phyloP scores from a whole-genome alignment of 2,113 vertebrate genomes.

The Otocyon megalotis region DNA sequence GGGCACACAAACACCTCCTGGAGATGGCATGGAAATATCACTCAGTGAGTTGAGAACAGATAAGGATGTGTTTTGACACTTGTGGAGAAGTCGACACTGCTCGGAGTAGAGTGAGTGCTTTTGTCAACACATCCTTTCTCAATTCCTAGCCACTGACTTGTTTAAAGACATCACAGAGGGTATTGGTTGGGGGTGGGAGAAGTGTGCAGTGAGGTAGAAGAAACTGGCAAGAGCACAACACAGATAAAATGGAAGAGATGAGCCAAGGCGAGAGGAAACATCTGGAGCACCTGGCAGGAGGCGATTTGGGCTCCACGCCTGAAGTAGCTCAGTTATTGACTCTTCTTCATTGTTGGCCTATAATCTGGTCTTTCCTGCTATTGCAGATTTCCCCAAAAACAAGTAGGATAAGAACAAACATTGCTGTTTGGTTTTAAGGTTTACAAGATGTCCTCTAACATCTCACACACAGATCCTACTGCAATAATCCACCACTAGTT shows the following conservation, averaged over 20 bases:
- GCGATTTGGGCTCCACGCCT: background rate
- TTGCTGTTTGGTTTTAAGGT: background rate
- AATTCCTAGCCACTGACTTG: background rate
- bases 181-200: background rate
- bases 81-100: background rate
- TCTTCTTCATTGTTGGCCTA: conserved; percentile 47
- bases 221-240: conserved; percentile 44
- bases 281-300: conserved; percentile 67
- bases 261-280: conserved; percentile 77
- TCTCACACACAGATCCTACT: background rate
- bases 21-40: conserved; percentile 56
- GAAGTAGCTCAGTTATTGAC: conserved; percentile 1
- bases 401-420: conserved; percentile 31
- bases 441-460: background rate
- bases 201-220: conserved; percentile 34
- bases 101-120: background rate
- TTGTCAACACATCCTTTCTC: conserved; percentile 58
- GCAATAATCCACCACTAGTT: background rate
- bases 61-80: conserved; percentile 44
- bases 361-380: conserved; percentile 42
- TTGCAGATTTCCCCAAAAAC: conserved; percentile 69
- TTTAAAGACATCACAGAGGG: background rate
- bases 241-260: conserved; percentile 65
- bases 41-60: conserved; percentile 21
- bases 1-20: background rate